phyloP scores from a whole-genome alignment of 2,797 vertebrate genomes.

The Tangara arthus region DNA sequence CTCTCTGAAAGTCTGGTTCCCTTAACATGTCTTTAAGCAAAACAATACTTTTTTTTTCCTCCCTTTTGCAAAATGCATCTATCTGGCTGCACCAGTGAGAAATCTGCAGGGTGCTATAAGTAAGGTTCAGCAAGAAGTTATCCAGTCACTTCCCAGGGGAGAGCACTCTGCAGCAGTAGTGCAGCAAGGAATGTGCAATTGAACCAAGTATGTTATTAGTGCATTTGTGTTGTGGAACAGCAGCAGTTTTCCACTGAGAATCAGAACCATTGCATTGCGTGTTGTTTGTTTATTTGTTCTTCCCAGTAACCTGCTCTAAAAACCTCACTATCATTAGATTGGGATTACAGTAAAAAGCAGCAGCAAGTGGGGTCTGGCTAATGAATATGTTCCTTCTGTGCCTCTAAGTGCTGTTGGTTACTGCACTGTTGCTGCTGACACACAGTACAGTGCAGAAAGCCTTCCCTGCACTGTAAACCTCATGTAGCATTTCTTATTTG shows the following conservation, averaged over 20 bases:
- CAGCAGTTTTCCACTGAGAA: neutral
- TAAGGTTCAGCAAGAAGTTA: neutral
- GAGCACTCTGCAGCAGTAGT: neutral
- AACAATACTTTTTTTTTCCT: rapidly evolving
- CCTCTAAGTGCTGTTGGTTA: neutral
- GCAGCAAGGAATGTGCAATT: neutral
- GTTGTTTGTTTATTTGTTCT: neutral
- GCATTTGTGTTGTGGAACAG: neutral
- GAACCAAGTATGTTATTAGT: rapidly evolving
- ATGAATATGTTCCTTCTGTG: neutral
- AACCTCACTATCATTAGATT: neutral
- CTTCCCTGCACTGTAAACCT: neutral
- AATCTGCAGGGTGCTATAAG: neutral
- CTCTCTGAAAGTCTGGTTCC: neutral
- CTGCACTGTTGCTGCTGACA: neutral
- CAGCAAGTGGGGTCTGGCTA: neutral
- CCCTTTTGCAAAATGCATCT: neutral
- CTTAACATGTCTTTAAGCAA: neutral
- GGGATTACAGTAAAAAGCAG: neutral
- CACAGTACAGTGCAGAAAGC: neutral
- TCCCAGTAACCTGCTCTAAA: neutral
- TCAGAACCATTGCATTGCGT: neutral
- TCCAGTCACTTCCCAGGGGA: neutral
- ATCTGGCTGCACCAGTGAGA: neutral
- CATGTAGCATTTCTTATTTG: neutral